Conservation (phyloP, 2,113 vertebrate genomes). For the Cochlearius cochlearius region DNA sequence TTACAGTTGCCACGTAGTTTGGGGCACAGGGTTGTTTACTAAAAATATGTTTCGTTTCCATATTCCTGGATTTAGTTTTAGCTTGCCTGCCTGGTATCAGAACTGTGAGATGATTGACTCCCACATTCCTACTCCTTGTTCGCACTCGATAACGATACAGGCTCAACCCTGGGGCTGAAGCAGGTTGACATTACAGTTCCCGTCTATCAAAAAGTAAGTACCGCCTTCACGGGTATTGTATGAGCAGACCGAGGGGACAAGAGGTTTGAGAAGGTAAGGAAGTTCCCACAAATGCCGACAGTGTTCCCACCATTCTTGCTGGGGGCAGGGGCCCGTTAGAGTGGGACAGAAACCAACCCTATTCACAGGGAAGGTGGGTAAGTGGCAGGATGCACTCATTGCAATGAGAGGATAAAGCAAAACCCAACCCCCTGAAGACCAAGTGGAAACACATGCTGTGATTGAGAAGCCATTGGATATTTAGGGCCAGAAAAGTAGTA, state of each 20-base stretch:
- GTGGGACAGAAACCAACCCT: not conserved
- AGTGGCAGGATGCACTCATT: not conserved
- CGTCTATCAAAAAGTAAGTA: not conserved
- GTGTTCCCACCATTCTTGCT: not conserved
- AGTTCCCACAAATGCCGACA: not conserved
- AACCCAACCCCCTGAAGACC: not conserved
- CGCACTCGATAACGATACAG: rapidly evolving
- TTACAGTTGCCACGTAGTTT: not conserved
- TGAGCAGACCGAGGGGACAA: not conserved
- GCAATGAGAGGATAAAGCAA: not conserved
- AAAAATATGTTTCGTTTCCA: not conserved
- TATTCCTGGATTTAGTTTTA: not conserved
- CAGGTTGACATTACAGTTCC: not conserved
- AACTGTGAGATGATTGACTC: not conserved
- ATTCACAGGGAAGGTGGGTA: not conserved
- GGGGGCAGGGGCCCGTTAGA: not conserved
- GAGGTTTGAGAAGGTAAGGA: not conserved
- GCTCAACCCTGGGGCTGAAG: not conserved
- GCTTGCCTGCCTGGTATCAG: not conserved
- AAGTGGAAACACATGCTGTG: not conserved
- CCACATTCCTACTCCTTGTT: not conserved
- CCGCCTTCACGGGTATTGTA: not conserved
- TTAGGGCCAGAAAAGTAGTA: not conserved
- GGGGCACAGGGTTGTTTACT: not conserved
- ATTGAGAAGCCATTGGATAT: not conserved